Evolutionary conservation across 2,888 invertebrate genomes (phyloP), one percentile per base, ranked within the genome.

Genomic region (Sisyra nigra): DNA sequence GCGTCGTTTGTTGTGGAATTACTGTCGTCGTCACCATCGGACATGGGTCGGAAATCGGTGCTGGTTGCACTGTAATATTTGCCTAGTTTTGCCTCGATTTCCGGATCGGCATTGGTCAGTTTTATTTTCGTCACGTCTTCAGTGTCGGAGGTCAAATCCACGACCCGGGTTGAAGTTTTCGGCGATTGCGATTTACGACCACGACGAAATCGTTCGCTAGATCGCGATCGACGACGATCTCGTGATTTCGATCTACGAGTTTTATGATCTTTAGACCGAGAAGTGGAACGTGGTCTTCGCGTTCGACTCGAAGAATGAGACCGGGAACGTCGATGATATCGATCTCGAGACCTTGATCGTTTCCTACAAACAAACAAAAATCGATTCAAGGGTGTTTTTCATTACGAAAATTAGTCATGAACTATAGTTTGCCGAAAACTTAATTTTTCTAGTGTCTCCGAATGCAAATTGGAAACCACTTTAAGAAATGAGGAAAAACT

Each of bases 1-100:
- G 68, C 71, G 52, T 84, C 82, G 33, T 83, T 71, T 53, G 80
- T 78, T 2, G 74, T 75, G n/a, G 83, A 54, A 7, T 76, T 60
- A 50, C 74, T 69, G 45, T 63, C 61, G 48, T 74, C 72, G 48
- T 71, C 65, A 35, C 68, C 67, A 34, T 68, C 66, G 0, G 67
- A 67, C 66, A 68, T 67, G 41, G 68, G 67, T 51, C 66, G 45
- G 31, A 40, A 35, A 33, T 10, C 40, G 15, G 43, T 34, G 3
- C 46, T 33, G 7, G 44, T 34, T n/a, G 19, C 36, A 14, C 15
- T 42, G n/a, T 35, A 44, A 35, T 45, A 13, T 31, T 48, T 48
- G 38, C 29, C 24, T 43, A 40, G 32, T 29, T 15, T 46, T 30
- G 44, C 29, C 33, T 49, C 45, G 19, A 41, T 42, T 40, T 47